These are phyloP conservation scores for Colinus virginianus DNA, from an alignment of 2,113 vertebrate genomes.

Conservation along the genomic window DNA sequence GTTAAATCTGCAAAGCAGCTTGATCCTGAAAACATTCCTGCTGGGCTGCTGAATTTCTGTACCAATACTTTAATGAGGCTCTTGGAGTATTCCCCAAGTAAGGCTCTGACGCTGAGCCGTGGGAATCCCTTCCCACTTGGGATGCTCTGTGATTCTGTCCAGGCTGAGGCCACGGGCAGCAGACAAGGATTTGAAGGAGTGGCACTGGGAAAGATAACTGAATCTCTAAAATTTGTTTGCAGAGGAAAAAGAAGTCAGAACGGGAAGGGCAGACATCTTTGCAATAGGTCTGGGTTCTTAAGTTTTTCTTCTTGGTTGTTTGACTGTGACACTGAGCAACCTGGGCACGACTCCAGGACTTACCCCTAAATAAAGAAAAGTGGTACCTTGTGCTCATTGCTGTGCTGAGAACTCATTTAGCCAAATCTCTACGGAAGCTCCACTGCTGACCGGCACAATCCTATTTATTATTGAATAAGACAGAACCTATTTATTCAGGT, in stretches of 20 bases:
- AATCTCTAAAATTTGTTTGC: not conserved
- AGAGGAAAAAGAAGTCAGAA: not conserved
- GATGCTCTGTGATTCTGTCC: not conserved
- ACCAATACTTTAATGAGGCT: not conserved
- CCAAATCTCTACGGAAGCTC: conserved; percentile 16
- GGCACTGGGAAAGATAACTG: not conserved
- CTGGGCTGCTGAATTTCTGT: not conserved
- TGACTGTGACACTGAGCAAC: not conserved
- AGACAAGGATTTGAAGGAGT: not conserved
- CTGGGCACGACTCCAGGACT: conserved; percentile 38
- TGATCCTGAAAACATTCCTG: not conserved
- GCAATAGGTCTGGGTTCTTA: not conserved
- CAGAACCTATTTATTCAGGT: not conserved
- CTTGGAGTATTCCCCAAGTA: not conserved
- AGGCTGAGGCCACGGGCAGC: not conserved
- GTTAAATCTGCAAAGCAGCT: not conserved
- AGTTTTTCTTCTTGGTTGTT: not conserved
- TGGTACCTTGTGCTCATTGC: not conserved
- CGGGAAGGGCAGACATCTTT: not conserved
- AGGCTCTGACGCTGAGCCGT: not conserved
- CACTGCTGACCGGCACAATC: not conserved
- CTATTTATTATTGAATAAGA: conserved; percentile 45
- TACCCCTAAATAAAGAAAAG: not conserved
- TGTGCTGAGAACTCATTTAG: conserved; percentile 20
- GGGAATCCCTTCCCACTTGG: not conserved